Conservation (phyloP, 37 sponge, comb jelly and placozoan genomes). For the Chondrilla cf. caribensis region DNA sequence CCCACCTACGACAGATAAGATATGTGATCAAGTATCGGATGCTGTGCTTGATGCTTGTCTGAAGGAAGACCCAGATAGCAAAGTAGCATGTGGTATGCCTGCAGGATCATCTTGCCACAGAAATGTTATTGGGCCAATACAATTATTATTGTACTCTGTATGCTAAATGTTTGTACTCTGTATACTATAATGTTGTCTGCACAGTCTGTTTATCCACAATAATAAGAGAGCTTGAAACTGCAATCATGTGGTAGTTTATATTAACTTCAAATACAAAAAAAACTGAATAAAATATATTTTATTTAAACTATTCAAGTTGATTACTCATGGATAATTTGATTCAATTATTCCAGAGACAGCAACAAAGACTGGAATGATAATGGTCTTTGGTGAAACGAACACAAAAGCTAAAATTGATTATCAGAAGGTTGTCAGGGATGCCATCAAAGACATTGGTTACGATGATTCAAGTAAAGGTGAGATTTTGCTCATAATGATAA, state of each 20-base stretch:
- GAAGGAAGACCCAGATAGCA: background rate
- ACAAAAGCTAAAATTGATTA: conserved; percentile 51
- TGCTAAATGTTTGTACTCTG: too few species aligned
- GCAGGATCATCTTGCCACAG: too few species aligned
- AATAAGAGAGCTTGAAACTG: too few species aligned
- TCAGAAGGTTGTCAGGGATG: conserved; percentile 44
- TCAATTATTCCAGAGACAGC: conserved; percentile 43
- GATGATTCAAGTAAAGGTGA: conserved; percentile 38
- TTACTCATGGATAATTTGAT: too few species aligned
- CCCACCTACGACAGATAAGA: background rate
- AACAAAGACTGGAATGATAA: conserved; percentile 54
- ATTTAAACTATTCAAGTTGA: too few species aligned
- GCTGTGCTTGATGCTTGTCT: background rate
- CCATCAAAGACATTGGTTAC: conserved; percentile 41
- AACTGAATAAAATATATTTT: too few species aligned
- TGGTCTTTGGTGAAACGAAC: conserved; percentile 58
- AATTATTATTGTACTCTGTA: too few species aligned
- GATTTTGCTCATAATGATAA: background rate
- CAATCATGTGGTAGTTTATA: too few species aligned
- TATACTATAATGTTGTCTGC: too few species aligned
- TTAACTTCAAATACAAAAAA: too few species aligned
- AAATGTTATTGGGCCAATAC: too few species aligned
- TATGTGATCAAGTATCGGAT: conserved; percentile 4
- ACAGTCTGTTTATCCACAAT: too few species aligned
- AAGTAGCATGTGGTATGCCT: conserved; percentile 4